Evolutionary conservation across 2,113 vertebrate species (phyloP), one percentile per base, ranked within the genome.

Genomic region (Gorsachius goisagi): DNA sequence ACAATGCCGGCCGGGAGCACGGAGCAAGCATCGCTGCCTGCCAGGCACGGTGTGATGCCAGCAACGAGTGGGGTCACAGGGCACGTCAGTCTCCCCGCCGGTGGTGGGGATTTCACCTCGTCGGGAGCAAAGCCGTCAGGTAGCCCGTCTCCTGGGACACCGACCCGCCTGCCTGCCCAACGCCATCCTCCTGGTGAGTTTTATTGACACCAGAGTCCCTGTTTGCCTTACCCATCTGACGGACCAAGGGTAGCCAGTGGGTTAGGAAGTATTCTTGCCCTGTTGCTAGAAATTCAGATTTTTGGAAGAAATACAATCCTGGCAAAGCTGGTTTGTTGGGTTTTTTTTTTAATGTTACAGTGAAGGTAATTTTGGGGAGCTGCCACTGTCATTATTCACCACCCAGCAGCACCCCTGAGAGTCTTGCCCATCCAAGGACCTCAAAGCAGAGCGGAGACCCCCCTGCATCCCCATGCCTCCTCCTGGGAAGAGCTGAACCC

Each of bases 11-110:
- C 85, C 14, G 83, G 96, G 63, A 97, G 95, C 12, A 87, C 97
- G 58, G 98, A 98, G 91, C 95, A 78, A 96, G 96, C 97, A 17
- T 95, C 95, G 5, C 96, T 98, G 59, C 98, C 98, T 22, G 94
- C 98, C 59, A 97, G 80, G 19, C 89, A 67, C 0, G 0, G n/a
- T 32, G 33, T 1, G 0, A 66, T 75, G 50, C 69, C 50, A 2
- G 79, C 12, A 0, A 37, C 15, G 0, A 50, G 35, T 3, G 5
- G n/a, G n/a, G 37, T 6, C n/a, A 37, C 0, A 0, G 35, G 49
- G 35, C 74, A 44, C 4, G 0, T 17, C 27, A 62, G 3, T 11
- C 9, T 26, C 32, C 22, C 15, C 3, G 1, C 49, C 9, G 5
- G 47, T 1, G 6, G 44, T 24, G 52, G 17, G 11, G 33, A 37